Conservation (phyloP, 2,888 invertebrate genomes). For the Conops quadrifasciatus region DNA sequence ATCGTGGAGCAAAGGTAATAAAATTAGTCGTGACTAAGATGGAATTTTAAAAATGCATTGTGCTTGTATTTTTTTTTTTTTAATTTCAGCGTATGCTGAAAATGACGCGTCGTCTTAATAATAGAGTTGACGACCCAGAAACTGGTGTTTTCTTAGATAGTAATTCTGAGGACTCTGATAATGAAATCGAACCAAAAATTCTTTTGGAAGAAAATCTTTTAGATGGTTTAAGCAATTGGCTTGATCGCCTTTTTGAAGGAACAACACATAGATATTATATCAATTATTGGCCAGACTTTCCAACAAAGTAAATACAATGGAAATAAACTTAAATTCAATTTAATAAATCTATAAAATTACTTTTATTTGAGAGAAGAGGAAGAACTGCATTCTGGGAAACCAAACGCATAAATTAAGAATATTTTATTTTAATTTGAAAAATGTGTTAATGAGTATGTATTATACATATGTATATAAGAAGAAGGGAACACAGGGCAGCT, state of each 20-base stretch:
- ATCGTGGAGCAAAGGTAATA: conserved; percentile 74
- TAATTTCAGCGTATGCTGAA: conserved; percentile 72
- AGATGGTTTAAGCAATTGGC: conserved; percentile 94
- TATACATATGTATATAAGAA: too few relatives aligned
- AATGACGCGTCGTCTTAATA: conserved; percentile 72
- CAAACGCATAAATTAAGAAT: too few relatives aligned
- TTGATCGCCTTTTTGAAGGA: conserved; percentile 96
- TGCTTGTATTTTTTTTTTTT: neutral
- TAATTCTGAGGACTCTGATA: conserved; percentile 72
- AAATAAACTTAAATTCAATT: neutral
- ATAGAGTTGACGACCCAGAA: conserved; percentile 73
- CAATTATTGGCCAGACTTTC: conserved; percentile 98
- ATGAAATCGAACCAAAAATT: conserved; percentile 65
- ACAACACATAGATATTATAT: conserved; percentile 94
- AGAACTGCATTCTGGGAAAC: too few relatives aligned
- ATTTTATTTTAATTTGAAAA: too few relatives aligned
- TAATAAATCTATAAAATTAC: too few relatives aligned
- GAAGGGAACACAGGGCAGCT: too few relatives aligned
- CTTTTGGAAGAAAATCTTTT: conserved; percentile 79
- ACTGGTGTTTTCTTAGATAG: conserved; percentile 86
- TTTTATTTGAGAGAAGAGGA: too few relatives aligned
- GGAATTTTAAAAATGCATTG: neutral
- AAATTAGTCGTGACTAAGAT: too few relatives aligned
- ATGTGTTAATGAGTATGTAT: too few relatives aligned
- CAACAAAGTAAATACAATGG: conserved; percentile 72